Evolutionary conservation across 2,797 vertebrate genomes (phyloP), one percentile per base, ranked within the genome.

Genomic region (Ispidina picta): DNA sequence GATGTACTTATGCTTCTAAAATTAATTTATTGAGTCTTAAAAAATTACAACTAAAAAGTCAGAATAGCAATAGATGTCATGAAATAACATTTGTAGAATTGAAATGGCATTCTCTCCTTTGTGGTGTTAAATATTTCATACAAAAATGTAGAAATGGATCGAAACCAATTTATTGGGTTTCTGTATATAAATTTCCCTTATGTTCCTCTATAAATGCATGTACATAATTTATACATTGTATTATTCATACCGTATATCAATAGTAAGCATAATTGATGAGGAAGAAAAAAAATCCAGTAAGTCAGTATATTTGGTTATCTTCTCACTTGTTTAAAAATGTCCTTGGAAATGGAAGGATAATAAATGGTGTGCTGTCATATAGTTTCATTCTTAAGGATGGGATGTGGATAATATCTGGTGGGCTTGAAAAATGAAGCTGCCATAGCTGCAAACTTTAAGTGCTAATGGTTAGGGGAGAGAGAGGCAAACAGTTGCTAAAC

Each of bases 261-360:
- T 49, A 89, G 52, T 37, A 76, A 58, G 41, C n/a, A 54, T 72
- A 86, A 88, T 8, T 90, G 75, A 85, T 58, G 46, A 63, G 54
- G 68, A 55, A 80, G 46, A 44, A 90, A 51, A 66, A 43, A 54
- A 54, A 28, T 17, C 5, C 48, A 83, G 49, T 26, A 63, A 87
- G 59, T 43, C 51, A 28, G 26, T 58, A 20, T 82, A 26, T 69
- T 78, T 89, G 52, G 43, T 73, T 92, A 69, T 90, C 49, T 84
- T 69, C 56, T 80, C 39, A 39, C 63, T 94, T 88, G 44, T 90
- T 89, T 81, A 72, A 83, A 92, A 87, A 78, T 52, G 39, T n/a
- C 51, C 37, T 72, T 88, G 78, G 52, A 92, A 88, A 31, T 41
- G 28, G 68, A 92, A 92, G 85, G 60, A 58, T 83, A 72, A 89